A percentile compares a stretch with the other conserved stretches of the same genome.
Conservation (phyloP, 2,797 vertebrate species). For the Paramormyrops hopkinsi region DNA sequence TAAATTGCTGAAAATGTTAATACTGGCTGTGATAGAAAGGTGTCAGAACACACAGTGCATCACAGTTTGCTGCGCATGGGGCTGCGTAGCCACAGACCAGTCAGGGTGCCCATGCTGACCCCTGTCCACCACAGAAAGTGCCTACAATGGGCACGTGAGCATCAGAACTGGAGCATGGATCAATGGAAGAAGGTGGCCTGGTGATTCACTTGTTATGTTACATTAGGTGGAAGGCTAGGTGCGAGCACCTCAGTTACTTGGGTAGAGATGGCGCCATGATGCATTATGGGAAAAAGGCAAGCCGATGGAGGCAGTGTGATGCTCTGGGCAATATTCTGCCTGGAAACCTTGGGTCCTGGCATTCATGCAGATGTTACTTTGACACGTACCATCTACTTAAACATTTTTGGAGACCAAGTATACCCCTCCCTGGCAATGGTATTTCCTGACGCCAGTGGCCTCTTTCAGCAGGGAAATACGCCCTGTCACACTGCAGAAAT, state of each 20-base stretch:
- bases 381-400: background rate
- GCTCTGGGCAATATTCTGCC: background rate
- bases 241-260: background rate
- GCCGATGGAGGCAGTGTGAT: background rate
- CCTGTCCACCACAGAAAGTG: background rate
- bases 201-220: background rate
- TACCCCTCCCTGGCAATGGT: background rate
- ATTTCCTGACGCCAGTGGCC: background rate
- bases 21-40: background rate
- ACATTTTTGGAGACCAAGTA: background rate
- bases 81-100: background rate
- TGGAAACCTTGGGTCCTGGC: background rate
- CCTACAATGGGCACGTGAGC: background rate
- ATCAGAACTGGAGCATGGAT: background rate
- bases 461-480: background rate
- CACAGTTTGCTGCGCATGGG: background rate
- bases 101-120: background rate
- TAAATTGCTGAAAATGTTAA: background rate
- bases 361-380: background rate
- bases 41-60: background rate
- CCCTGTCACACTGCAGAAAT: background rate
- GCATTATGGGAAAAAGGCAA: background rate
- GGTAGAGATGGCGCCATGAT: background rate
- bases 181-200: background rate
- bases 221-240: background rate